Percentiles rank a stretch among this genome's conserved stretches.
phyloP scores from a whole-genome alignment of 2,113 vertebrate genomes.

The Apaloderma vittatum region DNA sequence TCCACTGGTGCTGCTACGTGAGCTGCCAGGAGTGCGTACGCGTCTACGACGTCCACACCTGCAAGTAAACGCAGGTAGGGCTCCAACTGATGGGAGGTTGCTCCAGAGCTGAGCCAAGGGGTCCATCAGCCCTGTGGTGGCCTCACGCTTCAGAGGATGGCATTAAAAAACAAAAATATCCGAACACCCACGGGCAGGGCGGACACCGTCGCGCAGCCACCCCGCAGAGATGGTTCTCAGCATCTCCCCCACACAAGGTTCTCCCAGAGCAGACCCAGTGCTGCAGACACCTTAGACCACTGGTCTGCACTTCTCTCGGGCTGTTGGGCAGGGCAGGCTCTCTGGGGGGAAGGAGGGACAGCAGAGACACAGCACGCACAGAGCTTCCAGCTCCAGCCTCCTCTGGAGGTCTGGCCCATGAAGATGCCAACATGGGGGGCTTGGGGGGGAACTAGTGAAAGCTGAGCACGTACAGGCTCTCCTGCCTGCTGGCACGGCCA shows the following conservation, averaged over 20 bases:
- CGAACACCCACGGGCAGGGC: not conserved
- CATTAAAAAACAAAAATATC: not conserved
- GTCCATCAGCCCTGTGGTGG: not conserved
- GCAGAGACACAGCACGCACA: not conserved
- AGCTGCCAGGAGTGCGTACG: slow-evolving; percentile 97
- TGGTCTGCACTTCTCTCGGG: not conserved
- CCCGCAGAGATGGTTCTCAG: not conserved
- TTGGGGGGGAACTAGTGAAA: not conserved
- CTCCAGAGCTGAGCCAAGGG: not conserved
- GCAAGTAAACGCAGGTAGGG: slow-evolving; percentile 85
- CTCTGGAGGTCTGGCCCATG: not conserved
- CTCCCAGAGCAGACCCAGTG: not conserved
- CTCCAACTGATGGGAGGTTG: not conserved
- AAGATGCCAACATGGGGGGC: accelerated
- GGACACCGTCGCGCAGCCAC: not conserved
- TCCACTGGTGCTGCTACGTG: slow-evolving; percentile 99
- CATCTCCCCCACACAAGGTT: not conserved
- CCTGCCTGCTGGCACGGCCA: not conserved
- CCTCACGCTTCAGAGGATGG: not conserved
- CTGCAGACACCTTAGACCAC: not conserved
- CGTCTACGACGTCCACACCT: slow-evolving; percentile 96
- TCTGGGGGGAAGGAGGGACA: not conserved
- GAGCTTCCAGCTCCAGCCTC: not conserved
- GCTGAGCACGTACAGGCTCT: not conserved
- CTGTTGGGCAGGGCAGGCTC: not conserved